Evolutionary conservation across 1,140 invertebrate species (phyloP), one percentile per base, ranked within the genome.

Genomic region (Bombus superbus): DNA sequence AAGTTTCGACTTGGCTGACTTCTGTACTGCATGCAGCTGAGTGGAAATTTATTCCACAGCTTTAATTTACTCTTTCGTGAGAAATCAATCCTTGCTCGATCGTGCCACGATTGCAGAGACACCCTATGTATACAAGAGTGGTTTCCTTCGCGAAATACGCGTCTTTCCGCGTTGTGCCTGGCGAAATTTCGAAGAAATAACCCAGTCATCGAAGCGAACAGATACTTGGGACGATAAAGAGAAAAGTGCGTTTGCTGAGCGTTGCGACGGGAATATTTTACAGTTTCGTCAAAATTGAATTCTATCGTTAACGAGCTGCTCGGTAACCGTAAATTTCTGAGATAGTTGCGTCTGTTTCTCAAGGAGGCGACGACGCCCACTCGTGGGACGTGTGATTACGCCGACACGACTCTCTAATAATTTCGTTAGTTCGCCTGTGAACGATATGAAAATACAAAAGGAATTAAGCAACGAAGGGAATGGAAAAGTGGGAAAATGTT

Each of bases 361-460:
- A 22, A 28, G 28, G 32, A 35, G 47, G 38, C 25, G 10, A 32
- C n/a, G 40, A 5, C 40, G 40, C 59, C 35, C 59, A 81, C 53
- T 79, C 53, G n/a, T 25, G 22, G 53, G 73, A 77, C 15, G 18
- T 59, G 72, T 77, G 59, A 57, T 57, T 77, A 81, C 53, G 35
- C 57, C 42, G 81, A 57, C 66, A 59, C 32, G 35, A 53, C 71
- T 76, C 11, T 18, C 64, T 68, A 68, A 59, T 77, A 77, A 87
- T 53, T 87, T 87, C 32, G 72, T 85, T 71, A 81, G 71, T 86
- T 76, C 10, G 35, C 6, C 15, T 32, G 68, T 40, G 57, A 53
- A 79, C 35, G 77, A 57, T 74, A 77, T 28, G 28, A 64, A 78
- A 62, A 69, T 76, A 87, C 76, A 73, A 87, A 87, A 83, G 42